These are phyloP conservation scores for Oeneis ivallda DNA, from an alignment of 2,888 invertebrate species.

Conservation along the genomic window DNA sequence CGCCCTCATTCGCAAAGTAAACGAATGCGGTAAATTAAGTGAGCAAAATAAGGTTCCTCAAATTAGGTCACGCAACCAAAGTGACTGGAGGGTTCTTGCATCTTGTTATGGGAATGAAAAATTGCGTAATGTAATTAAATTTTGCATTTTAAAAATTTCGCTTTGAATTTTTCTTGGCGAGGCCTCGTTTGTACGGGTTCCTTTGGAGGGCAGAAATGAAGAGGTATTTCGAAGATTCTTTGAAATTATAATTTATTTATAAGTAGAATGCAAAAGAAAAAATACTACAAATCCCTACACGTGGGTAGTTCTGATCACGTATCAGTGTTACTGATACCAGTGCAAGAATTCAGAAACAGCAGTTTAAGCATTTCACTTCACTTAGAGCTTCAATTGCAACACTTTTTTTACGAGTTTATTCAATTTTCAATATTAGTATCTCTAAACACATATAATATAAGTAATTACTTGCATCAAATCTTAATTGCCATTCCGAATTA, in stretches of 20 bases:
- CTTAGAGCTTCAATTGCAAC: too few relatives aligned
- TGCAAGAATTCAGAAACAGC: neutral
- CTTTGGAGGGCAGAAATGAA: constrained; percentile 7
- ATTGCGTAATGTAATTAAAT: constrained; percentile 66
- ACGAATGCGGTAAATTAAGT: constrained; percentile 78
- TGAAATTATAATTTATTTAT: constrained; percentile 1
- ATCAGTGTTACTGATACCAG: neutral
- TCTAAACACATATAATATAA: constrained; percentile 13
- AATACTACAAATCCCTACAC: neutral
- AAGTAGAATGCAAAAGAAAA: neutral
- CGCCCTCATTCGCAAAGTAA: constrained; percentile 68
- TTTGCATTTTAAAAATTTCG: constrained; percentile 62
- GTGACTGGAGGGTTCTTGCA: constrained; percentile 59
- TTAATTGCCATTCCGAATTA: constrained; percentile 44
- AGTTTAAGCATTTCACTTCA: too few relatives aligned
- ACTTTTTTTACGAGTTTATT: neutral
- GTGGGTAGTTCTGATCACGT: neutral
- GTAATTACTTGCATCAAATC: constrained; percentile 26
- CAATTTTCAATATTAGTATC: neutral
- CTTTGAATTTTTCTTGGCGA: constrained; percentile 33
- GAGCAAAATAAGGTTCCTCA: constrained; percentile 71
- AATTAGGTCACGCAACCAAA: constrained; percentile 72
- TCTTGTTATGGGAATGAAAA: constrained; percentile 57
- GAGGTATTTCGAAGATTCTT: neutral
- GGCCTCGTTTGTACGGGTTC: constrained; percentile 11